A percentile compares a stretch with the other conserved stretches of the same genome.
Evolutionary conservation across 2,797 vertebrate species (phyloP).

Genomic region (Rhynchotus rufescens): DNA sequence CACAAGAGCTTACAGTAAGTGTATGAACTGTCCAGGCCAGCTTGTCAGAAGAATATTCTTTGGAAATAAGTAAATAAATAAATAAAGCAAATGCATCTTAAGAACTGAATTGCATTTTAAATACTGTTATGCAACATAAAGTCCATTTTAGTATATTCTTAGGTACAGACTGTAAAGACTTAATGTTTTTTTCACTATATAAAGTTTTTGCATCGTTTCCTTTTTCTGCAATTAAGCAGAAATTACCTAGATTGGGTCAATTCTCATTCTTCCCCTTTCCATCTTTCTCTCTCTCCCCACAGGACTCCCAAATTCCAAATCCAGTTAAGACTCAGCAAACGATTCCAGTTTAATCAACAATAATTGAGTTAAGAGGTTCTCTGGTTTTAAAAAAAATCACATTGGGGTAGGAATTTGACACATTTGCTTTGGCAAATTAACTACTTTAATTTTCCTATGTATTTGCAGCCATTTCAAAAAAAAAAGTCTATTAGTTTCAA

Average conservation of each 20-base stretch:
- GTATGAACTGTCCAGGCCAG: not conserved
- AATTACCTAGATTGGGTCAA: conserved; percentile 2
- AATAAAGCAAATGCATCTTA: conserved; percentile 5
- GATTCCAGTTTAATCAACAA: not conserved
- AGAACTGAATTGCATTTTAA: conserved; percentile 49
- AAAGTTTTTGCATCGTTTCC: conserved; percentile 32
- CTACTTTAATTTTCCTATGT: not conserved
- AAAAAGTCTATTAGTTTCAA: not conserved
- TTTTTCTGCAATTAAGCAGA: conserved; percentile 34
- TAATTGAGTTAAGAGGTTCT: not conserved
- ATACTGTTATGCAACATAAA: not conserved
- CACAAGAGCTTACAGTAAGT: not conserved
- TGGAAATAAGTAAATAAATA: not conserved
- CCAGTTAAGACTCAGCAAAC: conserved; percentile 18
- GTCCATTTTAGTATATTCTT: not conserved
- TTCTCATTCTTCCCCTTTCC: not conserved
- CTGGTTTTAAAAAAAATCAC: conserved; percentile 36
- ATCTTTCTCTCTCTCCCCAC: not conserved
- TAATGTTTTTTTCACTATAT: conserved; percentile 16
- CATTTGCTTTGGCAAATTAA: not conserved
- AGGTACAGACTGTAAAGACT: not conserved
- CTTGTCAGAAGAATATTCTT: not conserved
- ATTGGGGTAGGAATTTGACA: not conserved
- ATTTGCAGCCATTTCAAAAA: not conserved
- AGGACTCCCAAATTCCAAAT: not conserved